A percentile compares a stretch with the other conserved stretches of the same genome.
Conservation (phyloP, 1,140 invertebrate species). For the Belonocnema kinseyi region DNA sequence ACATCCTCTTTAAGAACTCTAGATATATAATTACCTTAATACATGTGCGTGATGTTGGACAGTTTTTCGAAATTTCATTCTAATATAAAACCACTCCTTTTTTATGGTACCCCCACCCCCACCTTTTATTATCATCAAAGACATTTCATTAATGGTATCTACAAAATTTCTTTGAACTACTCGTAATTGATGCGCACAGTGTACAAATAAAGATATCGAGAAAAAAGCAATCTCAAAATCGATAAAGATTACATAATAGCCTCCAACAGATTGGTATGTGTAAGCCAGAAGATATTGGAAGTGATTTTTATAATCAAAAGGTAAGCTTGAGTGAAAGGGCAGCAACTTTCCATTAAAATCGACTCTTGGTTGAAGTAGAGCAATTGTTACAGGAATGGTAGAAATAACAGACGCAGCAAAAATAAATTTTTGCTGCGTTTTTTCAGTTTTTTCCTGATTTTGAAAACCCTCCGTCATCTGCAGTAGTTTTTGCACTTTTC, state of each 20-base stretch:
- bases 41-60: conserved; percentile 27
- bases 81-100: neutral
- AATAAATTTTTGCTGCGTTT: neutral
- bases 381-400: neutral
- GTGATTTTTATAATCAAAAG: conserved; percentile 21
- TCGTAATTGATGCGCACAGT: conserved; percentile 22
- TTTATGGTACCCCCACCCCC: neutral
- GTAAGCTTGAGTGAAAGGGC: conserved; percentile 27
- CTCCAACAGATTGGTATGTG: neutral
- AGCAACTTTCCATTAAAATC: conserved; percentile 14
- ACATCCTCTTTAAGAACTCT: no score
- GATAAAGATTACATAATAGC: conserved; percentile 11
- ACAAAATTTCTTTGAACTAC: conserved; percentile 1
- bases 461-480: neutral
- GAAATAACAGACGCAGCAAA: neutral
- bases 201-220: conserved; percentile 31
- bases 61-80: conserved; percentile 16
- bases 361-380: conserved; percentile 24
- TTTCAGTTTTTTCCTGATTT: neutral
- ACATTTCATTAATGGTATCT: conserved; percentile 5
- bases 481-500: neutral
- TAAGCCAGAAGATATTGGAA: conserved; percentile 23
- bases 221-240: conserved; percentile 32
- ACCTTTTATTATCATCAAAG: neutral
- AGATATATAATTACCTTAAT: conserved; percentile 4